Evolutionary conservation across 2,113 vertebrate genomes (phyloP), one percentile per base, ranked within the genome.

Genomic region (Zapornia atra): DNA sequence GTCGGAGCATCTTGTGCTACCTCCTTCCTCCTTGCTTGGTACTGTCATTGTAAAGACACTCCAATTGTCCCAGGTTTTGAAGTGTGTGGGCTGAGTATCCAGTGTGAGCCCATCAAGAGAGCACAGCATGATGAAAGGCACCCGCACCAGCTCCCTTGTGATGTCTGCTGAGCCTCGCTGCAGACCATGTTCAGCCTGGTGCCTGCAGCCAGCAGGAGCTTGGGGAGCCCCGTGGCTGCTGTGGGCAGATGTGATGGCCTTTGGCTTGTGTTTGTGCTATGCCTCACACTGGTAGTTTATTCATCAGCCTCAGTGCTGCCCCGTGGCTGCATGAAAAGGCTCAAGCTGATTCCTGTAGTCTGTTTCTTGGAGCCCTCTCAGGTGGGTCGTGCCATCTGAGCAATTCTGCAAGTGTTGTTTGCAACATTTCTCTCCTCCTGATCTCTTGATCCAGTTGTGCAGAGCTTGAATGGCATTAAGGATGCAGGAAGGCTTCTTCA

Each of bases 321-420:
- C 33, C 25, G 1, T 7, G 50, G 31, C 65, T 63, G 48, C 50
- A 48, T 22, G 20, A 34, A 64, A 36, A 36, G 46, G 22, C 29
- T 82, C 1, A 2, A 46, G 61, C n/a, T 1, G 7, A 7, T 65
- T 53, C 2, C 0, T 12, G 5, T 1, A 0, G 26, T 54, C 33
- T n/a, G 14, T 50, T 75, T 40, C 66, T 57, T 15, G 10, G 51
- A 92, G 7, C 14, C 25, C 44, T 38, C 59, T 33, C 8, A 4
- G 46, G 36, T 64, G 63, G 34, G 16, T 53, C 8, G 34, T 8
- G 29, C 19, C 68, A 8, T 46, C 89, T 24, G 46, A 82, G 51
- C 42, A 7, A 77, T 60, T 31, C 6, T 33, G n/a, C 38, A 34
- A 16, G 24, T 6, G 5, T 14, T 59, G 40, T 31, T 33, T 40